Base-by-base conservation (phyloP, 2,888 invertebrate species). In the Pristionchus japonicus region DNA sequence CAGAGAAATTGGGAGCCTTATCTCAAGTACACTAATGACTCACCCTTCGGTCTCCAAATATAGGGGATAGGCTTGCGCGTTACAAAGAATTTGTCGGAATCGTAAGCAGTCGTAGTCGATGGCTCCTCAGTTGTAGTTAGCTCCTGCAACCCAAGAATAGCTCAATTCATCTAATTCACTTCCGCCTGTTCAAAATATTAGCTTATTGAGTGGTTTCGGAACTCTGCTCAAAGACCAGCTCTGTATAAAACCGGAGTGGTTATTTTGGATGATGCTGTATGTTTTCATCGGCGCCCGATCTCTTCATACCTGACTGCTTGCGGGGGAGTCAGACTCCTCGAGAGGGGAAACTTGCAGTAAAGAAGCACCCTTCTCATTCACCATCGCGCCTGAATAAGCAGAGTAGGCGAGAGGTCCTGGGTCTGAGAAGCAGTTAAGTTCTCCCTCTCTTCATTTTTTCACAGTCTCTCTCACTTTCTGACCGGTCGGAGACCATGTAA, bases 1-100 rank as follows among this genome's bases (percentile, higher is more conserved):
- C 4, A 6, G n/a, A n/a, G n/a, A 67, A 67, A 27, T 20, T 9
- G 27, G 70, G 31, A 20, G 3, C 7, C 6, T 9, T 43, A 43
- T 43, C 43, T n/a, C n/a, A 7, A n/a, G 34, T 40, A 31, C 37
- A 77, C 37, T 3, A 27, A 43, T 57, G n/a, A 57, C 52, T 31
- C 34, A 83, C 82, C 52, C 34, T 52, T 49, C 27, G 70, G 70
- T 23, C 86, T n/a, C 70, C 86, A 70, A 34, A 86, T 47, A 37
- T 47, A 67, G 49, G 86, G 70, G n/a, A 47, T 67, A 2, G 86
- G 86, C n/a, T 27, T 67, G 47, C 67, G 86, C 15, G 86, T 92
- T 57, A 90, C 90, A 88, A 91, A 92, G 89, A 92, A 92, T 17
- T 84, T 89, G 11, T 88, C 86, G 9, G 91, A 89, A 40, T 92